A percentile compares a stretch with the other conserved stretches of the same genome.
These are phyloP conservation scores for Rhinoderma darwinii DNA, from an alignment of 2,113 vertebrate species.

Conservation along the genomic window DNA sequence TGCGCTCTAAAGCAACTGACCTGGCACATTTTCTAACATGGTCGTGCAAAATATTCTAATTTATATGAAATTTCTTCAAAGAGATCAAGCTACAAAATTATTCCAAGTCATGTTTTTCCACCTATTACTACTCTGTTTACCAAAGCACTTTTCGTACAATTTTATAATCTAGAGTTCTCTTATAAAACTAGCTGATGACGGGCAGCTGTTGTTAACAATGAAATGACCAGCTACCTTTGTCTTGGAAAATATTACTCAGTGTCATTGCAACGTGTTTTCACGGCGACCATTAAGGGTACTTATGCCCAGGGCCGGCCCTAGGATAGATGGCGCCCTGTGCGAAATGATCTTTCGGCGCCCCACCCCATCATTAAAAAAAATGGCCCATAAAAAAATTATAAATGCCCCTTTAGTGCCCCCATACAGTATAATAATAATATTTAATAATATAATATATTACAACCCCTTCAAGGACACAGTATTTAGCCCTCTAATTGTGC, in stretches of 20 bases:
- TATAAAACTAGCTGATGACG: conserved; percentile 32
- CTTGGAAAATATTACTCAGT: conserved; percentile 19
- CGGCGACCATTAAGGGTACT: too few species aligned
- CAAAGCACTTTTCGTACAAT: conserved; percentile 2
- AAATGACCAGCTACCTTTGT: conserved; percentile 5
- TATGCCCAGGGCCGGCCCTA: too few species aligned
- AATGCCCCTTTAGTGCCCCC: too few species aligned
- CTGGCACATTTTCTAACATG: background rate
- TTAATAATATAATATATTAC: too few species aligned
- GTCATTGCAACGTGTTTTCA: too few species aligned
- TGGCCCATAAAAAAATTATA: too few species aligned
- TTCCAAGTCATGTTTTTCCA: conserved; percentile 15
- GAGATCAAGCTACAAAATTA: background rate
- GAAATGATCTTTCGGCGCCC: too few species aligned
- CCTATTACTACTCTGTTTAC: conserved; percentile 20
- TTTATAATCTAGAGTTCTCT: background rate
- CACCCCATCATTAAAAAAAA: too few species aligned
- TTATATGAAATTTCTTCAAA: conserved; percentile 5
- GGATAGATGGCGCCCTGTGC: too few species aligned
- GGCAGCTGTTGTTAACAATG: conserved; percentile 39
- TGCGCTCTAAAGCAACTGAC: background rate
- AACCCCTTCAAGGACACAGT: too few species aligned
- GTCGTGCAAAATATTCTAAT: background rate
- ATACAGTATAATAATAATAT: too few species aligned
- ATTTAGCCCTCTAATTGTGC: too few species aligned